phyloP scores from a whole-genome alignment of 2,797 vertebrate species.

The Sebastes cheni region DNA sequence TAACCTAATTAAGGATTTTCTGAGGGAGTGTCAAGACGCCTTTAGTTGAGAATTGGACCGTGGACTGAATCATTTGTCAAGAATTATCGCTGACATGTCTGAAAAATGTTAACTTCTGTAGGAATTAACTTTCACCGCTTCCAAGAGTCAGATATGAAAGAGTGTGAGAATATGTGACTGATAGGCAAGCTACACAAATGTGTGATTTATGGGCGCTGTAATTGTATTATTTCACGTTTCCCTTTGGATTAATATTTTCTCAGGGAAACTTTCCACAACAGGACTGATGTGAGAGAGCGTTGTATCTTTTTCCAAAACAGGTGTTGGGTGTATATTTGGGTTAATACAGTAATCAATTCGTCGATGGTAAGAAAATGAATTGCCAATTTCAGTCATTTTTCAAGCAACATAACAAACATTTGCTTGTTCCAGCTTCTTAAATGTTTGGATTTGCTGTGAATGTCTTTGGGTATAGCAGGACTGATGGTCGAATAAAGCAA shows the following conservation, averaged over 20 bases:
- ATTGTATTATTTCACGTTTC: neutral
- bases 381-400: too few species aligned
- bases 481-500: too few species aligned
- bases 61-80: neutral
- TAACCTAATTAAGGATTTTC: neutral
- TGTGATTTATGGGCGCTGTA: neutral
- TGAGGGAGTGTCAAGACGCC: neutral
- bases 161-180: neutral
- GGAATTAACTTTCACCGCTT: neutral
- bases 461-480: too few species aligned
- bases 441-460: too few species aligned
- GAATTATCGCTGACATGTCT: neutral
- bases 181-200: neutral
- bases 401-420: too few species aligned
- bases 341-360: too few species aligned
- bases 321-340: too few species aligned
- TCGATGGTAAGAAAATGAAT: too few species aligned
- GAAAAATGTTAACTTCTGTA: neutral
- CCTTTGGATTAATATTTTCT: neutral
- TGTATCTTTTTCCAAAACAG: too few species aligned
- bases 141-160: neutral
- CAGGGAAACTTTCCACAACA: neutral
- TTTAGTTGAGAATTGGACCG: neutral
- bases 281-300: too few species aligned
- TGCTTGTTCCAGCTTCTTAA: too few species aligned